These are phyloP conservation scores for Andrena camellia DNA, from an alignment of 2,888 invertebrate genomes.

Conservation along the genomic window DNA sequence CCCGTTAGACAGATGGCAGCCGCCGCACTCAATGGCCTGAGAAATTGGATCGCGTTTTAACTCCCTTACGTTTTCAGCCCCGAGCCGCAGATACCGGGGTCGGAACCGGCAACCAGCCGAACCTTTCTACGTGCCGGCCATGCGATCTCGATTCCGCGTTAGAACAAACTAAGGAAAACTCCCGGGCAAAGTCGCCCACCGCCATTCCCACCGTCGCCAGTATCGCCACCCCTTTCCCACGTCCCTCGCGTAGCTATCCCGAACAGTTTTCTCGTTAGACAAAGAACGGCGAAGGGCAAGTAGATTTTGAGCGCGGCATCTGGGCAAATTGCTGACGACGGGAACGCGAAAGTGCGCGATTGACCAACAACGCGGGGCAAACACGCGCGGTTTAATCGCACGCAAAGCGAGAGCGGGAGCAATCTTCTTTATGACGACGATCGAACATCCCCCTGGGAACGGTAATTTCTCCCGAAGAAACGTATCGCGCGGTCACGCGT, in stretches of 20 bases:
- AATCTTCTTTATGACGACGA: slow-evolving; percentile 74
- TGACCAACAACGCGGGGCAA: slow-evolving; percentile 66
- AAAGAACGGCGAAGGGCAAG: background rate
- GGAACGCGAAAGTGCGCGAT: slow-evolving; percentile 65
- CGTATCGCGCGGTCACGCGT: slow-evolving; percentile 26
- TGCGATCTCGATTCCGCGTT: slow-evolving; percentile 6
- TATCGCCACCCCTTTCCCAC: background rate
- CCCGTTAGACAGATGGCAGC: slow-evolving; percentile 85
- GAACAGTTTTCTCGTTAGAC: background rate
- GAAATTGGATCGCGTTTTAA: slow-evolving; percentile 85
- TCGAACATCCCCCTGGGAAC: slow-evolving; percentile 31
- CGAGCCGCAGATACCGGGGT: slow-evolving; percentile 69
- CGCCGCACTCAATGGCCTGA: slow-evolving; percentile 85
- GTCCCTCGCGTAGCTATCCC: background rate
- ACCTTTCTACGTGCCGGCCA: slow-evolving; percentile 36
- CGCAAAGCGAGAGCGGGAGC: slow-evolving; percentile 65
- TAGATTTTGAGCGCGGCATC: slow-evolving; percentile 27
- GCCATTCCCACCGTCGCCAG: background rate
- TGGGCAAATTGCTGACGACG: slow-evolving; percentile 57
- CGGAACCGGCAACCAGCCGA: slow-evolving; percentile 34
- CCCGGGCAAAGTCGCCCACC: background rate
- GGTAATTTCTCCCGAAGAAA: slow-evolving; percentile 12
- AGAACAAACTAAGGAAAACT: slow-evolving; percentile 12
- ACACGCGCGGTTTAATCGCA: slow-evolving; percentile 75
- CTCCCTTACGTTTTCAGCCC: slow-evolving; percentile 83